Evolutionary conservation across 2,888 invertebrate genomes (phyloP), one percentile per base, ranked within the genome.

Genomic region (Ecdyonurus torrentis): DNA sequence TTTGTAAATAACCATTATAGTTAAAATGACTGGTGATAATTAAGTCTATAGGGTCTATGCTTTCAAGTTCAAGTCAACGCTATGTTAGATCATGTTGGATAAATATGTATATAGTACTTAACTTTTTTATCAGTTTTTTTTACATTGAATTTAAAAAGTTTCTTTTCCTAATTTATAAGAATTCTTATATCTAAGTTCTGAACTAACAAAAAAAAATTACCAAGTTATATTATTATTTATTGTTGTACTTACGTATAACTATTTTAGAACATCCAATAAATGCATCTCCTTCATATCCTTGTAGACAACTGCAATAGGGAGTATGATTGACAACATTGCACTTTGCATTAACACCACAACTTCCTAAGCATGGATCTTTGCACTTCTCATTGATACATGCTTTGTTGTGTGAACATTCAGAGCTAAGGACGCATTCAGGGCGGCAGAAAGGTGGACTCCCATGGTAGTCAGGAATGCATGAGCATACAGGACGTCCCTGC

Each of bases 351-450:
- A 79, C 79, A 59, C 91, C 91, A 73, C 91, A 91, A 20, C 83
- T 82, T 68, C 84, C 82, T 20, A 79, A 75, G 70, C 91, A 91
- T n/a, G 91, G 91, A 74, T 91, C 83, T 59, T 82, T 74, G 72
- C 91, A 92, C 77, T 87, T 89, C 71, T 89, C 88, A 67, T 84
- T 84, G 25, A 90, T 83, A 70, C 91, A 91, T 15, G 89, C 89
- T 75, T 84, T 83, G 72, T 88, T 80, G 65, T 82, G 77, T 22
- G 87, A 82, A 73, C 91, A 91, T 75, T 91, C 91, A 72, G 86
- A 86, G 71, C 85, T 91, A 62, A 88, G 82, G 3, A 89, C 81
- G 75, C 91, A 91, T 76, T 91, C 89, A 52, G 91, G 91, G 69
- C 85, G 79, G 71, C 89, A 90, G 71, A 83, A 86, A 7, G 88